These are phyloP conservation scores for Notolepis coatsorum DNA, from an alignment of 2,797 vertebrate genomes.

Conservation along the genomic window DNA sequence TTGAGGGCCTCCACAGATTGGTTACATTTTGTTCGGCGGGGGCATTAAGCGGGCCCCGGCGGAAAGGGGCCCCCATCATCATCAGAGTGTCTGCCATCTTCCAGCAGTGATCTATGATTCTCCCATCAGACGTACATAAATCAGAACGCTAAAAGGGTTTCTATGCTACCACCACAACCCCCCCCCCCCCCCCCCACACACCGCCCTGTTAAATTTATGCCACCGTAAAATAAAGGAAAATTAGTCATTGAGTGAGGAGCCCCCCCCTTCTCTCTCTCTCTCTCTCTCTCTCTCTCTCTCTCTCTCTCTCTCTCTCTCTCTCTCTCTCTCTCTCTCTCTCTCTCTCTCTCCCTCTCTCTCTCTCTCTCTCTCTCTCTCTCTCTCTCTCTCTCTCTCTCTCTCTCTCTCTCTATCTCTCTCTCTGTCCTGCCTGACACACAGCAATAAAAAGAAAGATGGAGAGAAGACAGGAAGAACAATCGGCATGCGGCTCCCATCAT, in stretches of 20 bases:
- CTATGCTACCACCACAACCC: constrained; percentile 72
- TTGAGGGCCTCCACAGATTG: constrained; percentile 87
- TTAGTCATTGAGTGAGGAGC: constrained; percentile 83
- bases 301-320: constrained; percentile 66
- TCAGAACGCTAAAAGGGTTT: constrained; percentile 88
- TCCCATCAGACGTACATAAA: constrained; percentile 86
- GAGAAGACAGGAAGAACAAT: constrained; percentile 69
- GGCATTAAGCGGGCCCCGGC: constrained; percentile 85
- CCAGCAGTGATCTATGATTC: constrained; percentile 86
- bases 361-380: background rate
- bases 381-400: constrained; percentile 41
- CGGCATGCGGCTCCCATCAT: constrained; percentile 61
- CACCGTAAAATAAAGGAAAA: constrained; percentile 85
- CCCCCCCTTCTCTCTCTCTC: constrained; percentile 37
- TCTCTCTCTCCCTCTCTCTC: constrained; percentile 7
- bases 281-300: constrained; percentile 11
- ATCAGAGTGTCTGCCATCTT: constrained; percentile 83
- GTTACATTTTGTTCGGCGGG: constrained; percentile 88
- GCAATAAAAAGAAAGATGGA: constrained; percentile 55
- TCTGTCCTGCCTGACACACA: constrained; percentile 55
- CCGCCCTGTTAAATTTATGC: constrained; percentile 84
- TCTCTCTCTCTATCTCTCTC: background rate
- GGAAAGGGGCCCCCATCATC: constrained; percentile 83
- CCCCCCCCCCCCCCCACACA: constrained; percentile 57
- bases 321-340: constrained; percentile 31